Evolutionary conservation across 2,888 invertebrate genomes (phyloP).

Genomic region (Heliconius ismenius): DNA sequence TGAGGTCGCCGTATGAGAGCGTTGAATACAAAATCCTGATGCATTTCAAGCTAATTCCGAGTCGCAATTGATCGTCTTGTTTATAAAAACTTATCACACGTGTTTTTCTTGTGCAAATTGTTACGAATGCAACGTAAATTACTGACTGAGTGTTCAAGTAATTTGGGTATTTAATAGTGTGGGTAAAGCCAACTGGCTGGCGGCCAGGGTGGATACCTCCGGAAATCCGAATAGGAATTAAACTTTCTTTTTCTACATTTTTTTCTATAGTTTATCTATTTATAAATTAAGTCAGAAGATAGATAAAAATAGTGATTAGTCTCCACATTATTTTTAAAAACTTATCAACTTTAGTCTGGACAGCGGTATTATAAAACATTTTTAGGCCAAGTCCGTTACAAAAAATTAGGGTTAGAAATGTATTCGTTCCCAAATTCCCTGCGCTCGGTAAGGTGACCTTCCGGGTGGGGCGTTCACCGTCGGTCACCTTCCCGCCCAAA

Average conservation of each 20-base stretch:
- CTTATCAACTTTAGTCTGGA: not conserved
- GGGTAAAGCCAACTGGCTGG: conserved; percentile 67
- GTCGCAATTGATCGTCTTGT: conserved; percentile 53
- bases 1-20: not conserved
- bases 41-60: conserved; percentile 45
- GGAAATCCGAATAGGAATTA: conserved; percentile 55
- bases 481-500: conserved; percentile 59
- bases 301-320: not conserved
- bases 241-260: conserved; percentile 15
- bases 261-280: not conserved
- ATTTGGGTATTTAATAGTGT: conserved; percentile 63
- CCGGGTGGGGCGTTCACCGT: conserved; percentile 64
- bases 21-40: conserved; percentile 38
- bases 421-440: conserved; percentile 57
- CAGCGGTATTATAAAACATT: not conserved
- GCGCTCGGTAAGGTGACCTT: conserved; percentile 71
- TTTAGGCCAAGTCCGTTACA: not conserved
- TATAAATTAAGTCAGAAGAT: not conserved
- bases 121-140: conserved; percentile 57
- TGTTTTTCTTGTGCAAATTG: conserved; percentile 55
- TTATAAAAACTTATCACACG: conserved; percentile 51
- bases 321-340: not conserved
- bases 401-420: not conserved
- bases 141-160: conserved; percentile 55
- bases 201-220: conserved; percentile 66